Conservation (phyloP, 1,140 invertebrate genomes). For the Drosophila lacteicornis region DNA sequence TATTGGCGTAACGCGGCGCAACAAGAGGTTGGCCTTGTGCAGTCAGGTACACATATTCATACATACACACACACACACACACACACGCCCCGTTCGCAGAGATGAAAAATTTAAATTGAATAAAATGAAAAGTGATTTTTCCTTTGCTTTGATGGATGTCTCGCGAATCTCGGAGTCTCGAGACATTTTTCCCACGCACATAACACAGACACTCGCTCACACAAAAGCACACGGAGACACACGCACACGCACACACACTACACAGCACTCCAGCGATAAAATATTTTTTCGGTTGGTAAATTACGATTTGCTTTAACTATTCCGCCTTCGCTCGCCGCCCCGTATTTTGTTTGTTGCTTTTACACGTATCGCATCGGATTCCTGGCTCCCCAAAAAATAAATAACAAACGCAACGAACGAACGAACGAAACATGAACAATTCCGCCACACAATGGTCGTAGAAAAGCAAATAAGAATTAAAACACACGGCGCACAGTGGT, state of each 20-base stretch:
- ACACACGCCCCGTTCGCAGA: slow-evolving; percentile 3
- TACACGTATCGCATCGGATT: slow-evolving; percentile 49
- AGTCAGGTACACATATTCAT: slow-evolving; percentile 56
- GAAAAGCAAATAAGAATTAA: slow-evolving; percentile 83
- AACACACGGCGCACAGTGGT: slow-evolving; percentile 69
- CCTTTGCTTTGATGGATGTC: slow-evolving; percentile 32
- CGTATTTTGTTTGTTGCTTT: slow-evolving; percentile 37
- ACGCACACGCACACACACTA: slow-evolving; percentile 7
- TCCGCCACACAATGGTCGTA: slow-evolving; percentile 81
- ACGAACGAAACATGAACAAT: slow-evolving; percentile 83
- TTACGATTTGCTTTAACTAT: slow-evolving; percentile 43
- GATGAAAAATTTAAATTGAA: slow-evolving; percentile 42
- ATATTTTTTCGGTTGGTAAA: slow-evolving; percentile 33
- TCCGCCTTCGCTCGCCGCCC: slow-evolving; percentile 9
- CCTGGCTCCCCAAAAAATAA: slow-evolving; percentile 74
- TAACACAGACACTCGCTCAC: slow-evolving; percentile 13
- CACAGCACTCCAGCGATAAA: slow-evolving; percentile 22
- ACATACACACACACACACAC: slow-evolving; percentile 20
- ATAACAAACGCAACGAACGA: slow-evolving; percentile 51
- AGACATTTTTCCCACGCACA: slow-evolving; percentile 46
- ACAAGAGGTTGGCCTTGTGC: slow-evolving; percentile 77
- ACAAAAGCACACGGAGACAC: slow-evolving; percentile 10
- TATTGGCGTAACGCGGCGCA: slow-evolving; percentile 65
- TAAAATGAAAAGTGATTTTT: slow-evolving; percentile 51
- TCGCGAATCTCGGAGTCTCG: slow-evolving; percentile 14